Evolutionary conservation across 2,888 invertebrate genomes (phyloP).

Genomic region (Druceiella hillmani): DNA sequence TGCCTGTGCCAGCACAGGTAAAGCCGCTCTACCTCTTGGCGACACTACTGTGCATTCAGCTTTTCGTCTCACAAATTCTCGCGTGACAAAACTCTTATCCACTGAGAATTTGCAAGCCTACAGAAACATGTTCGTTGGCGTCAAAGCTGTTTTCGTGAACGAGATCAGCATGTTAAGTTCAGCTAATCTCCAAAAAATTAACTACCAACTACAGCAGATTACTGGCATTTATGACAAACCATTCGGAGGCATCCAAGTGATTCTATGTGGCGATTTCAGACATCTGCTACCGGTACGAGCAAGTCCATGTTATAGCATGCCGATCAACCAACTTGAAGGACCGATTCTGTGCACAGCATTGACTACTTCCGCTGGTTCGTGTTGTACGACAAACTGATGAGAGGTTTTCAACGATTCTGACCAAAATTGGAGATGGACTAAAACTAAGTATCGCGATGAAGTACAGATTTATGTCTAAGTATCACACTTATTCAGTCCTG

Average conservation of each 20-base stretch:
- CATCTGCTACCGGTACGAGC: no score
- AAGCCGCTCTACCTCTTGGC: conserved; percentile 29
- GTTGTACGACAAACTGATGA: conserved; percentile 30
- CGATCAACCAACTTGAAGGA: conserved; percentile 24
- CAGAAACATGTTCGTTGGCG: no score
- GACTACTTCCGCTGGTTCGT: conserved; percentile 28
- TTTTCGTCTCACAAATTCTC: conserved; percentile 23
- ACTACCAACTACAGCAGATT: conserved; percentile 20
- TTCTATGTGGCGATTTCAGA: no score
- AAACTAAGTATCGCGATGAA: conserved; percentile 19
- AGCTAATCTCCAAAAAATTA: conserved; percentile 14
- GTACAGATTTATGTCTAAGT: no score
- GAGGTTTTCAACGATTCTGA: conserved; percentile 28
- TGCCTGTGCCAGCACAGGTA: conserved; percentile 30
- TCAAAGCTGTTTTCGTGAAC: conserved; percentile 23
- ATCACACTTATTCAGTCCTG: conserved; percentile 26
- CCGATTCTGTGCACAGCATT: conserved; percentile 27
- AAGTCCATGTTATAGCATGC: conserved; percentile 26
- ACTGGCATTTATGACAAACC: conserved; percentile 19
- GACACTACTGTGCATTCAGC: conserved; percentile 30
- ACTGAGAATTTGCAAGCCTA: conserved; percentile 21
- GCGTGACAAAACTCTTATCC: conserved; percentile 15
- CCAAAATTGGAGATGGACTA: conserved; percentile 28
- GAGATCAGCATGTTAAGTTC: conserved; percentile 26
- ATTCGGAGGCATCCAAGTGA: conserved; percentile 22